phyloP scores from a whole-genome alignment of 2,113 vertebrate species.

The Percopsis transmontana region DNA sequence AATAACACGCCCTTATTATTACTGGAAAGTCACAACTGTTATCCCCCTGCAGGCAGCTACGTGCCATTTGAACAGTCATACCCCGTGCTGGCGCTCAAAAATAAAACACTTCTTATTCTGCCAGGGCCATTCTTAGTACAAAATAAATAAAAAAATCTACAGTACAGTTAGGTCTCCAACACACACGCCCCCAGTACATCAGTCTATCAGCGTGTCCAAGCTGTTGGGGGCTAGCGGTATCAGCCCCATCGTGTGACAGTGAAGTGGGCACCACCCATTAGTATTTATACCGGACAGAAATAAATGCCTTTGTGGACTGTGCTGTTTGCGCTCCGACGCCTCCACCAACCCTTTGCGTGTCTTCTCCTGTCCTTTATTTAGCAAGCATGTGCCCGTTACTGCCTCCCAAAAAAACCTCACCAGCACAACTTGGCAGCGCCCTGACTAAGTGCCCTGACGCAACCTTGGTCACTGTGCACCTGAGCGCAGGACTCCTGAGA shows the following conservation, averaged over 20 bases:
- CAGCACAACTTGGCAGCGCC: background rate
- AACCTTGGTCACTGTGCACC: conserved; percentile 21
- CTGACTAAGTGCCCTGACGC: conserved; percentile 29
- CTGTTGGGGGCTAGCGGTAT: conserved; percentile 23
- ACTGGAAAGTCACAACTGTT: conserved; percentile 70
- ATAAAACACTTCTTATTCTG: conserved; percentile 33
- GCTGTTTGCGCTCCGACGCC: conserved; percentile 6
- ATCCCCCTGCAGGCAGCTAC: conserved; percentile 51
- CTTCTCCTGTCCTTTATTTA: conserved; percentile 38
- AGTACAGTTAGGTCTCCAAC: conserved; percentile 23
- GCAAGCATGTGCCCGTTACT: background rate
- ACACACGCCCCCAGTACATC: conserved; percentile 5
- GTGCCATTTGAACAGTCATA: conserved; percentile 52
- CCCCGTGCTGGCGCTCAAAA: conserved; percentile 42
- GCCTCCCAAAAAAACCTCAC: conserved; percentile 45
- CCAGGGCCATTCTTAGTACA: conserved; percentile 20
- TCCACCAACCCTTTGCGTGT: background rate
- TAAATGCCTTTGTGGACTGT: conserved; percentile 26
- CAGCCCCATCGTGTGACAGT: conserved; percentile 22
- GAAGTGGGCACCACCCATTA: conserved; percentile 14
- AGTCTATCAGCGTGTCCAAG: conserved; percentile 46
- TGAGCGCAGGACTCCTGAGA: no score
- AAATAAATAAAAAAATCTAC: no score
- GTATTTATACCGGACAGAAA: conserved; percentile 57
- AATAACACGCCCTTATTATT: conserved; percentile 70